A percentile compares a stretch with the other conserved stretches of the same genome.
These are phyloP conservation scores for Morpho helenor DNA, from an alignment of 2,888 invertebrate genomes.

Conservation along the genomic window DNA sequence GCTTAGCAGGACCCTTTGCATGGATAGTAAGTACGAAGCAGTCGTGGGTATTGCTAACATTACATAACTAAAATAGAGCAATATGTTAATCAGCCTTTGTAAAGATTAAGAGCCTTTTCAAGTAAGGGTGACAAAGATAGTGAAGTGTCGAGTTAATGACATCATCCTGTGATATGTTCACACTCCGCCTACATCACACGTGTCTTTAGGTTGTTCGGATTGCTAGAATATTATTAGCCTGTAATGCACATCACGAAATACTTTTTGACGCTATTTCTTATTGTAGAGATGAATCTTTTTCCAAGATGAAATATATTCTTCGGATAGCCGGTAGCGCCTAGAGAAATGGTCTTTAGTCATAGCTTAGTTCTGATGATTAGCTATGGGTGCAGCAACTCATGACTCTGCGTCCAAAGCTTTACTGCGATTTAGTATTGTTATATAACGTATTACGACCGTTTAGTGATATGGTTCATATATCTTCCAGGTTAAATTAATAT, in stretches of 20 bases:
- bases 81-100: constrained; percentile 48
- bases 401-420: too few relatives aligned
- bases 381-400: too few relatives aligned
- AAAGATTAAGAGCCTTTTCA: constrained; percentile 28
- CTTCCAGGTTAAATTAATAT: too few relatives aligned
- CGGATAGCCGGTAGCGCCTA: too few relatives aligned
- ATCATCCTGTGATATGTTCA: constrained; percentile 62
- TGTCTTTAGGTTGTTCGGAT: constrained; percentile 44
- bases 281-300: too few relatives aligned
- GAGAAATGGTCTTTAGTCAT: too few relatives aligned
- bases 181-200: constrained; percentile 67
- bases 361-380: too few relatives aligned
- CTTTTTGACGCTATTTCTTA: not conserved
- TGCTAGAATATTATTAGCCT: constrained; percentile 24
- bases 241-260: constrained; percentile 5
- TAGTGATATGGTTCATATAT: too few relatives aligned
- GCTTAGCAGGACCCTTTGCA: constrained; percentile 42
- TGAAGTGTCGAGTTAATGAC: constrained; percentile 60
- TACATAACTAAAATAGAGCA: constrained; percentile 46
- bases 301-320: too few relatives aligned
- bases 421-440: too few relatives aligned
- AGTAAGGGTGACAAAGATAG: constrained; percentile 53
- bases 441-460: too few relatives aligned
- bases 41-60: constrained; percentile 47
- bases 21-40: constrained; percentile 47